phyloP scores from a whole-genome alignment of 2,113 vertebrate genomes.

The Sapayoa aenigma region DNA sequence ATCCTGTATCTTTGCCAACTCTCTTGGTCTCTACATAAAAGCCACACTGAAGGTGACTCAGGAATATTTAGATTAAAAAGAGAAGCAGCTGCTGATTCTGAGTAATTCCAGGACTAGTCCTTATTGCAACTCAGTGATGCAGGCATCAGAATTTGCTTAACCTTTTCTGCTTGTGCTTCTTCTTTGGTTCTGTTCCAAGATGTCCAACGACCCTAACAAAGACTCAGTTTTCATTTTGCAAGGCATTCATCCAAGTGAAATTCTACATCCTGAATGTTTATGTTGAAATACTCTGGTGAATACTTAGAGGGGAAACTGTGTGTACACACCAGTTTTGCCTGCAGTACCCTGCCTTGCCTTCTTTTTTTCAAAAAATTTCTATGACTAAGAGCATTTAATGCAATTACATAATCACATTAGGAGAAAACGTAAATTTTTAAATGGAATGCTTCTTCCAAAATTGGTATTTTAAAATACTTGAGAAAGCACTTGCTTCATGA shows the following conservation, averaged over 20 bases:
- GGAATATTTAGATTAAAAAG: neutral
- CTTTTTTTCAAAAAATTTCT: neutral
- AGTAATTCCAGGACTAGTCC: neutral
- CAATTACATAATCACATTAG: constrained; percentile 10
- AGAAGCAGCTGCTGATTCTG: neutral
- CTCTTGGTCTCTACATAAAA: neutral
- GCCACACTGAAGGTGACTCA: neutral
- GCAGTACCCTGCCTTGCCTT: neutral
- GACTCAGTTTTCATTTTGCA: neutral
- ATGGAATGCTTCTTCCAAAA: neutral
- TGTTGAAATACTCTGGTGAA: neutral
- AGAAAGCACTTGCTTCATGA: neutral
- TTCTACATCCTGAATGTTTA: neutral
- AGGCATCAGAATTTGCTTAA: neutral
- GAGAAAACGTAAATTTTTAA: neutral
- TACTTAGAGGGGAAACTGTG: neutral
- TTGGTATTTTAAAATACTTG: neutral
- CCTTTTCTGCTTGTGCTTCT: neutral
- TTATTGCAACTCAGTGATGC: neutral
- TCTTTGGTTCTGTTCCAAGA: neutral
- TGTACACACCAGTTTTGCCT: neutral
- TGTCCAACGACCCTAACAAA: neutral
- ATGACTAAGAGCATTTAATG: neutral
- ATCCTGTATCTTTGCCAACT: neutral
- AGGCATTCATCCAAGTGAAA: neutral